Conservation (phyloP, 2,113 vertebrate species). For the Narcine bancroftii region DNA sequence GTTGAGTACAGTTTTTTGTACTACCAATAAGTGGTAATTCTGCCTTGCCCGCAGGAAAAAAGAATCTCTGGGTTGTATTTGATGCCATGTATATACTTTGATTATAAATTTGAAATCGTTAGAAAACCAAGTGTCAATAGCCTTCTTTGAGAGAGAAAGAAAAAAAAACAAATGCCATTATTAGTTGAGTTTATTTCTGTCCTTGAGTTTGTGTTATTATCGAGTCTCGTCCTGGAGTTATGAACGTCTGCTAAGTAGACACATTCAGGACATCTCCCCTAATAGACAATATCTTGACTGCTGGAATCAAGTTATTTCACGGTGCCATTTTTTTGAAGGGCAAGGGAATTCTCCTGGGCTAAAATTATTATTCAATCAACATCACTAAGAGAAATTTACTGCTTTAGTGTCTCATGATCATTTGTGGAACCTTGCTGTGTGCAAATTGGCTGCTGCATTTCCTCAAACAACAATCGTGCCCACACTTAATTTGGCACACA, state of each 20-base stretch:
- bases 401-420: neutral
- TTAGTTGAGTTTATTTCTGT: too few relatives aligned
- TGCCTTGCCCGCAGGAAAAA: too few relatives aligned
- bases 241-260: neutral
- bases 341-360: neutral
- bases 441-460: neutral
- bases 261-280: neutral
- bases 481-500: too few relatives aligned
- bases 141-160: neutral
- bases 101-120: too few relatives aligned
- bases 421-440: neutral
- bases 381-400: neutral
- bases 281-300: neutral
- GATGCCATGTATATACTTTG: too few relatives aligned
- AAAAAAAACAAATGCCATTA: neutral
- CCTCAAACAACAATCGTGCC: neutral
- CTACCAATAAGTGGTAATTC: too few relatives aligned
- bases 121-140: too few relatives aligned
- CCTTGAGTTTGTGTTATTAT: too few relatives aligned
- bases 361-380: neutral
- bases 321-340: neutral
- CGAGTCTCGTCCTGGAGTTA: neutral
- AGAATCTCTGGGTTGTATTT: too few relatives aligned
- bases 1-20: too few relatives aligned
- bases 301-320: neutral